Base-by-base conservation (phyloP, 2,888 invertebrate genomes). In the Brachyptera putata region DNA sequence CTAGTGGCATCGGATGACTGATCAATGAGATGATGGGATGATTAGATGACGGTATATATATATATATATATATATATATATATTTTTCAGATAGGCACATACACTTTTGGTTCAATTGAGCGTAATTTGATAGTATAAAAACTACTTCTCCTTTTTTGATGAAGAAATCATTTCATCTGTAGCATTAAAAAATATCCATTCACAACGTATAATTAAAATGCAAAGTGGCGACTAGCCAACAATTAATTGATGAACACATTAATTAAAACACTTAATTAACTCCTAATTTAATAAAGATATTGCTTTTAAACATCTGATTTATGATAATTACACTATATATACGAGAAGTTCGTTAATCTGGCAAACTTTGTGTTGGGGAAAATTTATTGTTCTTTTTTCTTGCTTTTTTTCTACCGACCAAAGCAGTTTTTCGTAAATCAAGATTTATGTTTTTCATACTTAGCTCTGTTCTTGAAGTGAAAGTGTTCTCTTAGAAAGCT, bases 161-260 rank as follows among this genome's bases (percentile, higher is more conserved):
- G n/a, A n/a, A n/a, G n/a, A n/a, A n/a, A n/a, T n/a, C n/a, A n/a
- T n/a, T n/a, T n/a, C n/a, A n/a, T n/a, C n/a, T n/a, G n/a, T n/a
- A n/a, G n/a, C n/a, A n/a, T n/a, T n/a, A n/a, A n/a, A n/a, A n/a
- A n/a, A n/a, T n/a, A n/a, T n/a, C n/a, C n/a, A n/a, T n/a, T n/a
- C n/a, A n/a, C n/a, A n/a, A n/a, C n/a, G 21, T 21, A 43, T 21
- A 43, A 43, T 18, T 43, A 18, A 18, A 16, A 43, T 18, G 3
- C 43, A 43, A 43, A 43, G 43, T 43, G 43, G 43, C 43, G 11
- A 43, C 14, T 18, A 43, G 43, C 43, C 43, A 43, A 43, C 18
- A 11, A 16, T 18, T 43, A 43, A 43, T 43, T 43, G 43, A 18
- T 21, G 30, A 7, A 18, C 43, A 14, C 21, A 16, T 18, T 43